phyloP scores from a whole-genome alignment of 1,140 invertebrate genomes.

The Ceratina calcarata region DNA sequence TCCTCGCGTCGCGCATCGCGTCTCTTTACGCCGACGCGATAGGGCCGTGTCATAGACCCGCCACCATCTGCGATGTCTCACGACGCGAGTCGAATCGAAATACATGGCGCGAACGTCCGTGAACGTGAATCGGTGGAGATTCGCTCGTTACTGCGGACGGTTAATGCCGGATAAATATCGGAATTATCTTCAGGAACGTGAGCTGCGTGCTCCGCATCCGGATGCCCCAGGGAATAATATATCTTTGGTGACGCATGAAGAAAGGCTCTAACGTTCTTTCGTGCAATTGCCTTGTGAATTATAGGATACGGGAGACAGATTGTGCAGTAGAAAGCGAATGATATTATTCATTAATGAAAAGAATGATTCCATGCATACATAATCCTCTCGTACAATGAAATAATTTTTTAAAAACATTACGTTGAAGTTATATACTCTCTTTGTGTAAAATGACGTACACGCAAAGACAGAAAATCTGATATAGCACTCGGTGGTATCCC shows the following conservation, averaged over 20 bases:
- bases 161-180: constrained; percentile 47
- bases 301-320: too few relatives aligned
- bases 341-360: too few relatives aligned
- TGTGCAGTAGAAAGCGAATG: too few relatives aligned
- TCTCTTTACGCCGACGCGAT: constrained; percentile 51
- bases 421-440: too few relatives aligned
- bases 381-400: too few relatives aligned
- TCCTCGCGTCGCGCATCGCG: constrained; percentile 28
- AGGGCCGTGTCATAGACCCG: constrained; percentile 53
- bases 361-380: too few relatives aligned
- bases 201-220: constrained; percentile 49
- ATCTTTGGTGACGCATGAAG: neutral
- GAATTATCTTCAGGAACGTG: constrained; percentile 39
- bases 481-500: neutral
- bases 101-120: constrained; percentile 51
- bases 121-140: constrained; percentile 49
- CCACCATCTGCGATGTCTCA: constrained; percentile 55
- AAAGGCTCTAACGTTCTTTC: too few relatives aligned
- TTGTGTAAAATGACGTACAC: too few relatives aligned
- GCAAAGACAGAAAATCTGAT: neutral
- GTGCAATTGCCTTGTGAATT: too few relatives aligned
- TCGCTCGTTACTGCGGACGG: constrained; percentile 61
- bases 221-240: constrained; percentile 27
- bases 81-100: constrained; percentile 60
- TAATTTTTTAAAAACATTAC: too few relatives aligned